Evolutionary conservation across 1,140 invertebrate genomes (phyloP), one percentile per base, ranked within the genome.

Genomic region (Diuraphis noxia): DNA sequence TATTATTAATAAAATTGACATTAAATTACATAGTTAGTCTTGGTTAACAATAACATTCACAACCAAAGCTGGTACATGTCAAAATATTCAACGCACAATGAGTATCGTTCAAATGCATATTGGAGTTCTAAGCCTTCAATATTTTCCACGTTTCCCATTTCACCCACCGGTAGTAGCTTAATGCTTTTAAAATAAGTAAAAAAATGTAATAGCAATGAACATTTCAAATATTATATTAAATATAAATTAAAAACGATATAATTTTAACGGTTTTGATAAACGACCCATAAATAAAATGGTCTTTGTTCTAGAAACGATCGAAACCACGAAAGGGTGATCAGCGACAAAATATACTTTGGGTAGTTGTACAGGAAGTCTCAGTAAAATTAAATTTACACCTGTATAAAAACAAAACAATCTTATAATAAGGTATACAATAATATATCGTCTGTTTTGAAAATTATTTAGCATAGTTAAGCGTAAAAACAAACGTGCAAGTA

Each of bases 281-380:
- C 72, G 63, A 6, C 89, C 89, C 36, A 91, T 82, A 23, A 82
- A 91, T 25, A 91, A 38, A 36, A 91, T 25, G 17, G 38, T 46
- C 6, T 38, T 36, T 9, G 21, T 30, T 25, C 23, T 4, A 88
- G 86, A 72, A 36, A 91, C 2, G 25, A 91, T 91, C 2, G 36
- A 77, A 82, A 91, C 40, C 38, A 91, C 30, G 9, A 91, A 91
- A 49, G 77, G 89, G 30, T 82, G 89, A 82, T 91, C 36, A 17
- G 34, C 77, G n/a, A 81, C 23, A 49, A 91, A 91, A 34, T 77
- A 23, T 34, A 46, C 40, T 46, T 89, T 79, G 17, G 30, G 8
- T 23, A 8, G 17, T 40, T 3, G 52, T 63, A 17, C 19, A 43
- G n/a, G 72, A 23, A 34, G 38, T 10, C 40, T 90, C 72, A 90